Evolutionary conservation across 2,113 vertebrate species (phyloP).

Genomic region (Mirounga angustirostris): DNA sequence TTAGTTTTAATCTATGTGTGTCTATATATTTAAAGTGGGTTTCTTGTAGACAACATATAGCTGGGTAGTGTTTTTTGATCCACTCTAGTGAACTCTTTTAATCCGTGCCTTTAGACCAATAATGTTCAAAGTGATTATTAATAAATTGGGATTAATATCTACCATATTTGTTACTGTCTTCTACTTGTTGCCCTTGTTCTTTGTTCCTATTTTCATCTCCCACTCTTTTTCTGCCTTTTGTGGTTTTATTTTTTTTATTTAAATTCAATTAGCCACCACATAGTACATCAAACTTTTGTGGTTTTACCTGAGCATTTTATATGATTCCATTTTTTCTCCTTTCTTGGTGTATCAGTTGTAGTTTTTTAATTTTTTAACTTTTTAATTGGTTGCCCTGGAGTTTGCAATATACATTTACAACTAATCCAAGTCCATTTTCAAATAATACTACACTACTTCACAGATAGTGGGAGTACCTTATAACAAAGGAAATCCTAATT

Average conservation of each 20-base stretch:
- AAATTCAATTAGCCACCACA: no score
- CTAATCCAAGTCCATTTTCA: neutral
- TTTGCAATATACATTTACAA: neutral
- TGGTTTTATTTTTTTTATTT: neutral
- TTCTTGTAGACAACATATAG: neutral
- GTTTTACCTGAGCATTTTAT: neutral
- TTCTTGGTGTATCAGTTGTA: neutral
- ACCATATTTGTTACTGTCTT: neutral
- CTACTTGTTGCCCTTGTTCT: neutral
- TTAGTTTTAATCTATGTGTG: neutral
- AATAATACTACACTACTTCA: neutral
- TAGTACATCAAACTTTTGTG: neutral
- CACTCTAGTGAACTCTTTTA: no score
- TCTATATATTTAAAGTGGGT: neutral
- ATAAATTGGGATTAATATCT: no score
- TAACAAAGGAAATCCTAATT: neutral
- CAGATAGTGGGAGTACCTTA: neutral
- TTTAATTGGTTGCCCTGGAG: neutral
- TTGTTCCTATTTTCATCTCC: neutral
- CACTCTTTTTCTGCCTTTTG: neutral
- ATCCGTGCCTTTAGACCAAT: no score
- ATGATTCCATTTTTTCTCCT: neutral
- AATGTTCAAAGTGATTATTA: no score
- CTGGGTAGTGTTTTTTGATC: neutral
- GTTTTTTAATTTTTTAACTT: neutral